Evolutionary conservation across 2,797 vertebrate genomes (phyloP), one percentile per base, ranked within the genome.

Genomic region (Halcyon chelicuti): DNA sequence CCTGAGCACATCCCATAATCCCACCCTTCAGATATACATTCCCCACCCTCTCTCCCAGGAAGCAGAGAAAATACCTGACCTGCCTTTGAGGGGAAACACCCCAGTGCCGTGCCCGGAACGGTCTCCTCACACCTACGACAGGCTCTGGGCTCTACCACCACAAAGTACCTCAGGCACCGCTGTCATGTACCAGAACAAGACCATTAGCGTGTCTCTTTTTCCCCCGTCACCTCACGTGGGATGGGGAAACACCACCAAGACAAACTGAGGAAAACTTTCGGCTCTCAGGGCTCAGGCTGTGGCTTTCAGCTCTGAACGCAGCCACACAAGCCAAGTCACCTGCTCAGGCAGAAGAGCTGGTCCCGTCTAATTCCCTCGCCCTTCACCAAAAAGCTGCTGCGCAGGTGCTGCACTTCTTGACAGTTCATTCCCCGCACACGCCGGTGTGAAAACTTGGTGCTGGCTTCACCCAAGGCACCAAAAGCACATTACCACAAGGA

Each of bases 21-120:
- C 42, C 42, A 63, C 18, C 42, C 31, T 74, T 74, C 57, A 74
- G 22, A 80, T 5, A 29, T 0, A 57, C 11, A 2, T 16, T 51
- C 22, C 37, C 31, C 25, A 31, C 2, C 2, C 46, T 40, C 35
- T 52, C 29, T 40, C 47, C 9, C 18, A 31, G 35, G 42, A 84
- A 90, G 11, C 14, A 54, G 10, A 77, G 28, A 61, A 71, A 88
- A 75, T 7, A 72, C 7, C 2, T 20, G 22, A 26, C 33, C 8
- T 20, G 29, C 2, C 57, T 44, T 22, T 25, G 40, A 20, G 76
- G 25, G 26, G 6, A 22, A 51, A 22, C 1, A 0, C 23, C 62
- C 37, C 62, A 3, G 2, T 0, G 12, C 2, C 0, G 14, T 11
- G 18, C 46, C 29, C 13, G 29, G 7, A 19, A 9, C 17, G 14